Evolutionary conservation across 2,113 vertebrate genomes (phyloP).

Genomic region (Steatornis caripensis): DNA sequence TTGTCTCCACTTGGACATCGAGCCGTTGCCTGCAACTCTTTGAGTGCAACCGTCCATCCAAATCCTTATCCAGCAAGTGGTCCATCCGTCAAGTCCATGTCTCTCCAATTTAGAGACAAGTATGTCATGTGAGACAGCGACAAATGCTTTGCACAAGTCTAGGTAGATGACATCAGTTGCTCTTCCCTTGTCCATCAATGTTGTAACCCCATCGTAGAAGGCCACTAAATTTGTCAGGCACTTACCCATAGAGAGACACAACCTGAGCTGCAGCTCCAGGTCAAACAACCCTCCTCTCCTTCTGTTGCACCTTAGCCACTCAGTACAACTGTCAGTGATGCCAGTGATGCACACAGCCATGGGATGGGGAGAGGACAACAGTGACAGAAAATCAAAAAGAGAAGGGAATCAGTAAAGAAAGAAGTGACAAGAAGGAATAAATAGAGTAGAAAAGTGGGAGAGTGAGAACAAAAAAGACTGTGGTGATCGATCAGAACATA

Average conservation of each 20-base stretch:
- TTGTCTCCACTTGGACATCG: no score
- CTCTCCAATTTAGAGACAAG: no score
- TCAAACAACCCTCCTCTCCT: background rate
- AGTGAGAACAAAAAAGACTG: background rate
- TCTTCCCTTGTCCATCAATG: no score
- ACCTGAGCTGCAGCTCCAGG: background rate
- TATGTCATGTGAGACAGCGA: no score
- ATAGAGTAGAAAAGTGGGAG: background rate
- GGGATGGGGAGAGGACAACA: background rate
- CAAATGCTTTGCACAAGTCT: no score
- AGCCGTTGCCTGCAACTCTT: no score
- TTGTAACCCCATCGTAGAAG: no score
- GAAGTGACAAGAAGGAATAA: background rate
- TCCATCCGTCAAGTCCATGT: no score
- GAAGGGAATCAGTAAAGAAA: background rate
- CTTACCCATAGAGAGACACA: background rate
- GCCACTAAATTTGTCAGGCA: no score
- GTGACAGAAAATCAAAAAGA: background rate
- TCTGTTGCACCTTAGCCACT: background rate
- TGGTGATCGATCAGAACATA: background rate
- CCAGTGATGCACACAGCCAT: fast-evolving
- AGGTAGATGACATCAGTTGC: no score
- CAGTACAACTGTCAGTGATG: background rate
- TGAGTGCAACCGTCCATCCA: no score
- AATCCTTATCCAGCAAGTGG: no score